Conservation (phyloP, 2,888 invertebrate genomes). For the Yponomeuta malinellus region DNA sequence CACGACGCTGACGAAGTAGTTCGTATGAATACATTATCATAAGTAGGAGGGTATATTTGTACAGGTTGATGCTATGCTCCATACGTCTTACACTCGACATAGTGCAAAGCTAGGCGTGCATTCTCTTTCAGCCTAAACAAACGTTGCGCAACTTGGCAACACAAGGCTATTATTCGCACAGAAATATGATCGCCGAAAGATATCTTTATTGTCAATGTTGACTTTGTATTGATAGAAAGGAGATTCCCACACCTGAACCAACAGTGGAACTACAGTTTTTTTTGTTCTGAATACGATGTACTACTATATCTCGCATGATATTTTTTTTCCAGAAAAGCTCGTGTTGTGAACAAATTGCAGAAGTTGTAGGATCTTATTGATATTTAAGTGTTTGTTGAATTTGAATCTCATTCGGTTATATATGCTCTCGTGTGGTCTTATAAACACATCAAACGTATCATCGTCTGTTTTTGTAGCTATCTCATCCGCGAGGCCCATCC, state of each 20-base stretch:
- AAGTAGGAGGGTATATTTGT: conserved; percentile 10
- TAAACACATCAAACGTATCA: background rate
- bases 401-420: background rate
- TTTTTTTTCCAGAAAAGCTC: background rate
- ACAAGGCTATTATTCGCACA: conserved; percentile 49
- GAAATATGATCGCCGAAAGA: conserved; percentile 54
- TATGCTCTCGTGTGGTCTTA: background rate
- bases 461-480: background rate
- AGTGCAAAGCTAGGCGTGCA: background rate
- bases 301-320: background rate
- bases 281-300: background rate
- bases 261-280: conserved; percentile 34
- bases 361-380: background rate
- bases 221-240: conserved; percentile 49
- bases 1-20: background rate
- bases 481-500: background rate
- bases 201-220: conserved; percentile 52
- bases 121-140: conserved; percentile 38
- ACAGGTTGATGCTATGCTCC: background rate
- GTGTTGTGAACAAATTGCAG: background rate
- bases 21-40: background rate
- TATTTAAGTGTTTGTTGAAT: background rate
- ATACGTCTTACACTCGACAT: background rate
- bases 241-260: conserved; percentile 59
- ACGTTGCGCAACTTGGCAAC: conserved; percentile 37